Base-by-base conservation (phyloP, 37 sponge, comb jelly and placozoan species). In the Cladorhizidae sp. region DNA sequence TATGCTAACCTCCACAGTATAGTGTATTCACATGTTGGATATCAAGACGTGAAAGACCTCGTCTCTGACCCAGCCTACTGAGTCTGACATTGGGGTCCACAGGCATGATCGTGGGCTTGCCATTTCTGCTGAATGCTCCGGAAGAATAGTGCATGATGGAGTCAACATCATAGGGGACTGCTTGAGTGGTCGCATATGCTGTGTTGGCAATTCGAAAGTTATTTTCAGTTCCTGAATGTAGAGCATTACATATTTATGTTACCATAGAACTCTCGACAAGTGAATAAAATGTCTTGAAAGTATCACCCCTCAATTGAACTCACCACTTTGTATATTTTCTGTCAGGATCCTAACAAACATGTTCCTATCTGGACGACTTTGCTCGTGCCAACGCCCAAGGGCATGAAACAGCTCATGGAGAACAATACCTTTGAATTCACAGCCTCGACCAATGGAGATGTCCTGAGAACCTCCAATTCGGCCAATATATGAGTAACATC, bases 351-450 rank as follows among this genome's bases (percentile, higher is more conserved):
- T 75, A 23, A 93, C 80, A 62, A 52, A 89, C 22, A 18, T 42
- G 49, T 93, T 90, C 69, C 94, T 83, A 80, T 93, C 94, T 17
- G 90, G 87, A 71, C 94, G 74, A 79, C 94, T 89, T 55, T 93
- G 94, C 54, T 93, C 94, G 49, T 93, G 94, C 94, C 94, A 89
- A 45, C 49, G 49, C 5, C 49, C 49, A 45, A 45, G 49, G 49
- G 49, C 49, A 45, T 45, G 49, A 45, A 89, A 93, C 23, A 90
- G 80, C 87, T 89, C 90, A 64, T 93, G 94, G 12, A 87, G 80
- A 20, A 93, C 93, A 35, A 86, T 85, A 3, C 93, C 93, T n/a
- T 57, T 61, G 72, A 26, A 50, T 67, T 89, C 90, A 64, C 94
- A 93, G 50, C 94, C 94, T 23, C 29, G 12, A 12, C 94, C 94